A percentile compares a stretch with the other conserved stretches of the same genome.
Conservation (phyloP, 1,140 invertebrate genomes). For the Leptestheria dahalacensis region DNA sequence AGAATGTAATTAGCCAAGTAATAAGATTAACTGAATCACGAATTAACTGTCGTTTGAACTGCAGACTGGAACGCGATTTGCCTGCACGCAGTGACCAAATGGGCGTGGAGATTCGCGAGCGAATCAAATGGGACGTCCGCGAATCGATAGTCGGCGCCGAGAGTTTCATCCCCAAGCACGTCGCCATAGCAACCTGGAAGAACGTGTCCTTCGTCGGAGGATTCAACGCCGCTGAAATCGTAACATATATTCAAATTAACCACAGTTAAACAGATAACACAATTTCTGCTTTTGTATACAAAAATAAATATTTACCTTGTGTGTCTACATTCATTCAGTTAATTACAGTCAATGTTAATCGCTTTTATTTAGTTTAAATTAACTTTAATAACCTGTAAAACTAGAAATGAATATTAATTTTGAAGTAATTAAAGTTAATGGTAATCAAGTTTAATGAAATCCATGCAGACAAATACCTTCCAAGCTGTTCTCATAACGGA, state of each 20-base stretch:
- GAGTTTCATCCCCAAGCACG: conserved; percentile 74
- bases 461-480: conserved; percentile 75
- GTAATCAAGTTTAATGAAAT: neutral
- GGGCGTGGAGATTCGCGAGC: conserved; percentile 69
- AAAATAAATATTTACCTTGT: neutral
- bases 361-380: no score
- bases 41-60: conserved; percentile 7
- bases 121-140: conserved; percentile 73
- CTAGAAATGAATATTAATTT: no score
- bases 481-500: conserved; percentile 85
- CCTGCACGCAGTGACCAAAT: conserved; percentile 59
- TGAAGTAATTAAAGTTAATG: no score
- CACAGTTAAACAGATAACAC: no score
- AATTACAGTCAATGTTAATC: neutral
- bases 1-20: no score
- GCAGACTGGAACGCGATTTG: conserved; percentile 48
- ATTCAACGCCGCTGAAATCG: conserved; percentile 58
- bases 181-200: conserved; percentile 85
- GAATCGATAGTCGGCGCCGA: conserved; percentile 80
- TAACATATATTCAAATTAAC: conserved; percentile 28
- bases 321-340: neutral
- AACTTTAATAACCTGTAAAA: no score
- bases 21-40: no score
- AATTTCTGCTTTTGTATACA: no score
- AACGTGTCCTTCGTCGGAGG: conserved; percentile 84